Evolutionary conservation across 1,140 invertebrate genomes (phyloP).

Genomic region (Telenomus remus): DNA sequence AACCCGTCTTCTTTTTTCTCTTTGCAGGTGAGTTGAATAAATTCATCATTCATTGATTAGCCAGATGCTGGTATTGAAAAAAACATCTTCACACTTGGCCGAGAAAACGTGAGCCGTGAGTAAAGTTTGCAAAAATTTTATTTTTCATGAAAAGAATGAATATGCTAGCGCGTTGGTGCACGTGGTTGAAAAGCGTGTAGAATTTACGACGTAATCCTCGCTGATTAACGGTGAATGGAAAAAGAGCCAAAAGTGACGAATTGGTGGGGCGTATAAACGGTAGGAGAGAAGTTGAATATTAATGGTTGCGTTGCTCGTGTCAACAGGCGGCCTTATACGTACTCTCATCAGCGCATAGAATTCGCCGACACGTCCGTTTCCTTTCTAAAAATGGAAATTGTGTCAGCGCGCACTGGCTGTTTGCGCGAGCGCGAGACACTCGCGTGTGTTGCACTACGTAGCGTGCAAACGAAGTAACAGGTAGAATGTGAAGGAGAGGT

Average conservation of each 20-base stretch:
- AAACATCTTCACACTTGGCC: too few relatives aligned
- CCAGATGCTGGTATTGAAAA: too few relatives aligned
- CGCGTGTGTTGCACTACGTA: constrained; percentile 23
- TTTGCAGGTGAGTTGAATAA: too few relatives aligned
- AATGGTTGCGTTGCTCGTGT: constrained; percentile 31
- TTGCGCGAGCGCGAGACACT: constrained; percentile 29
- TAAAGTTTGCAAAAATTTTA: not conserved
- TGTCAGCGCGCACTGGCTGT: constrained; percentile 55
- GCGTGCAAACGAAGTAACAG: constrained; percentile 53
- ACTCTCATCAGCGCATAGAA: constrained; percentile 41
- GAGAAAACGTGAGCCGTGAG: too few relatives aligned
- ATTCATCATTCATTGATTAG: too few relatives aligned
- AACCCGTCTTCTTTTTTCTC: too few relatives aligned
- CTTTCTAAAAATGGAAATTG: constrained; percentile 70
- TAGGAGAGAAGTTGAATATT: constrained; percentile 17
- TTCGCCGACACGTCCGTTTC: constrained; percentile 51
- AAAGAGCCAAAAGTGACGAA: constrained; percentile 20
- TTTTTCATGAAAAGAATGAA: constrained; percentile 29
- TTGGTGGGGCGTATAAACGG: not conserved
- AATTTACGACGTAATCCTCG: constrained; percentile 27
- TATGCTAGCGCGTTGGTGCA: constrained; percentile 30
- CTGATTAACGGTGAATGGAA: constrained; percentile 41
- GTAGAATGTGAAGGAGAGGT: constrained; percentile 37
- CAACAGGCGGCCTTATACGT: constrained; percentile 48
- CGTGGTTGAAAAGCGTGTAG: constrained; percentile 19